Evolutionary conservation across 2,888 invertebrate genomes (phyloP).

Genomic region (Sinopyrophorus schimmeli): DNA sequence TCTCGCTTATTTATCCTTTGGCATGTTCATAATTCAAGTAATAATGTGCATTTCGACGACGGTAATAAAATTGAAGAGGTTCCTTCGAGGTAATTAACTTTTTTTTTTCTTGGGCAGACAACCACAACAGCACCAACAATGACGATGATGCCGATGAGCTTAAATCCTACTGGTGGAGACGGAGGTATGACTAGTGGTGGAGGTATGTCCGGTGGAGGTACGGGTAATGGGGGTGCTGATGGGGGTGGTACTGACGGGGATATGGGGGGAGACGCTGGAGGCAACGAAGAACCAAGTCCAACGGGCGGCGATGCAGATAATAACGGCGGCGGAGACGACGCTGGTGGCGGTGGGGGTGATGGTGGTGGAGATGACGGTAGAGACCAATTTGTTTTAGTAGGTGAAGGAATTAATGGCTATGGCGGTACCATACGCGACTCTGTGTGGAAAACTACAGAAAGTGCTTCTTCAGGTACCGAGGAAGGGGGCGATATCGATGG

Average conservation of each 20-base stretch:
- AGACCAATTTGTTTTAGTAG: too few species aligned
- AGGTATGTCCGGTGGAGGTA: conserved; percentile 20
- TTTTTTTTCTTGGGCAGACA: conserved; percentile 5
- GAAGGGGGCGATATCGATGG: conserved; percentile 42
- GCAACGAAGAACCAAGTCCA: conserved; percentile 2
- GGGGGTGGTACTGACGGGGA: conserved; percentile 5
- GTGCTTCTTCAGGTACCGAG: conserved; percentile 55
- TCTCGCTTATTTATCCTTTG: conserved; percentile 78
- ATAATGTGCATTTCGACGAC: conserved; percentile 71
- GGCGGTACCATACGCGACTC: conserved; percentile 12
- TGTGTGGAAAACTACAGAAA: conserved; percentile 28
- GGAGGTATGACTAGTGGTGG: conserved; percentile 22
- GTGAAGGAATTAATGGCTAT: conserved; percentile 23
- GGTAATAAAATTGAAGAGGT: too few species aligned
- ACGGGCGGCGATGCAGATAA: conserved; percentile 13
- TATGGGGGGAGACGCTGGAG: conserved; percentile 2
- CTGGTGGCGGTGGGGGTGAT: conserved; percentile 6
- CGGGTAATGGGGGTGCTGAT: conserved; percentile 16
- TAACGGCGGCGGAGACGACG: conserved; percentile 7
- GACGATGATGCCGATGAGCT: conserved; percentile 56
- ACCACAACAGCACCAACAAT: conserved; percentile 43
- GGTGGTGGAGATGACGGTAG: conserved; percentile 10
- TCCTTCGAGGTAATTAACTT: not conserved
- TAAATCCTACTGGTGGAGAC: conserved; percentile 44
- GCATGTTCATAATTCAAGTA: conserved; percentile 77